Conservation (phyloP, 2,113 vertebrate genomes). For the Xiphophorus hellerii region DNA sequence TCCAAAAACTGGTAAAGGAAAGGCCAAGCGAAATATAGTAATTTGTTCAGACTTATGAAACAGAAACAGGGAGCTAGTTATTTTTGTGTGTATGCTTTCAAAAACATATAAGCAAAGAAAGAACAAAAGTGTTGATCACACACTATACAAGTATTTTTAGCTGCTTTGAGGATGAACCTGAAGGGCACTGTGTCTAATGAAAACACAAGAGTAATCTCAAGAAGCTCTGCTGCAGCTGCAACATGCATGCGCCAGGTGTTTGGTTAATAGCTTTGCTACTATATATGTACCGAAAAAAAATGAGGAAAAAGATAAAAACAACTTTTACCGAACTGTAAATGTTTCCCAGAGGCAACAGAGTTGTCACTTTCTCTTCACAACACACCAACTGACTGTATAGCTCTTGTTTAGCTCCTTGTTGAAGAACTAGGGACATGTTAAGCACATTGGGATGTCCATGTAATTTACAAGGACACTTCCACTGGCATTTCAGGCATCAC, state of each 20-base stretch:
- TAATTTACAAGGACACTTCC: constrained; percentile 34
- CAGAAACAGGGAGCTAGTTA: neutral
- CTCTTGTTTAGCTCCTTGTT: neutral
- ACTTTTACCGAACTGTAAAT: neutral
- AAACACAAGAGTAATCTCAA: neutral
- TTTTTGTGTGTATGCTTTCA: neutral
- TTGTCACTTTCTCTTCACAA: neutral
- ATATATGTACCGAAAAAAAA: neutral
- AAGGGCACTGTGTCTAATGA: neutral
- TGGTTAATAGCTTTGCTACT: neutral
- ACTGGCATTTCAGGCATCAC: constrained; percentile 66
- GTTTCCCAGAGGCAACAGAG: neutral
- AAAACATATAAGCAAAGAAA: neutral
- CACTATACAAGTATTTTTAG: neutral
- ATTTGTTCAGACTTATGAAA: neutral
- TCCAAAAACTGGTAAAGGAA: too few species aligned
- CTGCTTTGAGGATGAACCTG: neutral
- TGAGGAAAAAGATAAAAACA: neutral
- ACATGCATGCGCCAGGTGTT: neutral
- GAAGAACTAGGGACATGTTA: constrained; percentile 4
- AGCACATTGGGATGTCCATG: neutral
- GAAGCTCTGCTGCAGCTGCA: neutral
- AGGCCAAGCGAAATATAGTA: neutral
- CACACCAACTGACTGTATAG: neutral
- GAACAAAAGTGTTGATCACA: neutral